Percentiles rank a stretch among this genome's conserved stretches.
Conservation (phyloP, 1,140 invertebrate species). For the Drosophila quadrilineata region DNA sequence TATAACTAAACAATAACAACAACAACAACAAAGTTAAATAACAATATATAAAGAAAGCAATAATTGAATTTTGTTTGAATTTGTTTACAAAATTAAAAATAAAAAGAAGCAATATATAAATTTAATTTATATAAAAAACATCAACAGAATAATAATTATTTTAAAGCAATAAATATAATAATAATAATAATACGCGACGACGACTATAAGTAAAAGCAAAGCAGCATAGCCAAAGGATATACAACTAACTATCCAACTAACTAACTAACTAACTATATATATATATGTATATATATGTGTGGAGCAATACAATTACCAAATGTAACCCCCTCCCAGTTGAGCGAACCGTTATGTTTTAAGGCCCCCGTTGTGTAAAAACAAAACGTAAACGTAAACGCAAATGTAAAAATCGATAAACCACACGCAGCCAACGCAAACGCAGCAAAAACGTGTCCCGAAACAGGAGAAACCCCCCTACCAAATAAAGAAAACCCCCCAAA, state of each 20-base stretch:
- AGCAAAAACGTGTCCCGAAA: constrained; percentile 67
- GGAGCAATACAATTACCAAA: constrained; percentile 41
- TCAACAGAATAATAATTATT: constrained; percentile 4
- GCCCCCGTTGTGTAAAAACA: constrained; percentile 64
- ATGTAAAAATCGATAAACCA: constrained; percentile 79
- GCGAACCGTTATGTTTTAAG: constrained; percentile 67
- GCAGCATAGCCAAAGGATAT: constrained; percentile 22
- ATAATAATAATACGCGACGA: constrained; percentile 1
- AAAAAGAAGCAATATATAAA: constrained; percentile 1
- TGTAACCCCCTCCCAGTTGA: constrained; percentile 16
- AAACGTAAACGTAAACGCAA: constrained; percentile 75
- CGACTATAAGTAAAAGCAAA: not conserved
- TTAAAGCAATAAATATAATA: not conserved
- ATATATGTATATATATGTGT: too few relatives aligned
- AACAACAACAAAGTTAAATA: constrained; percentile 48
- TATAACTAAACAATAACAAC: constrained; percentile 22
- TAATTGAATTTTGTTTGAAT: constrained; percentile 52
- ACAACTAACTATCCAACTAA: too few relatives aligned
- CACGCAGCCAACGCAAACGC: constrained; percentile 73
- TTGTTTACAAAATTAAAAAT: constrained; percentile 36
- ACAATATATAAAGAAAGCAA: constrained; percentile 34
- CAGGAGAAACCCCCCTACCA: not conserved
- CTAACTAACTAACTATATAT: too few relatives aligned
- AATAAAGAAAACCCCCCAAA: not conserved
- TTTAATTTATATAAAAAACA: constrained; percentile 11